Percentiles rank a stretch among this genome's conserved stretches.
Conservation (phyloP, 2,888 invertebrate species). For the Drosophila heteroneura region DNA sequence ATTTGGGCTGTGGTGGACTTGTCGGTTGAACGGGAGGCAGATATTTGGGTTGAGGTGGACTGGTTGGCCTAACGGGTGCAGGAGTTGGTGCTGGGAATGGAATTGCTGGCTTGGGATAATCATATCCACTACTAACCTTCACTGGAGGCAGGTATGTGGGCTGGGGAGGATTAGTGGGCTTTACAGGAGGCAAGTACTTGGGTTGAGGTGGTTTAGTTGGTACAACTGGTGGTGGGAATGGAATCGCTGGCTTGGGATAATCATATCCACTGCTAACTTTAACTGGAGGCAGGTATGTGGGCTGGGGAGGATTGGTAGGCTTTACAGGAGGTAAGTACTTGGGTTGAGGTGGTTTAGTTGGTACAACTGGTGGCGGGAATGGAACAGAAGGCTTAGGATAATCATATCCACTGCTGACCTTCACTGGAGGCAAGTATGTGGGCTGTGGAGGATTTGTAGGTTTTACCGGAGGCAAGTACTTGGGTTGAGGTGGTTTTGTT, state of each 20-base stretch:
- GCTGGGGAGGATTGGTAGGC: conserved; percentile 36
- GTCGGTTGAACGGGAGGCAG: conserved; percentile 49
- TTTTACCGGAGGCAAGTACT: conserved; percentile 57
- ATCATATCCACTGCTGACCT: conserved; percentile 34
- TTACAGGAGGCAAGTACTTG: conserved; percentile 42
- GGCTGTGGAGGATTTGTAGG: conserved; percentile 27
- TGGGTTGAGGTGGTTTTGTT: conserved; percentile 25
- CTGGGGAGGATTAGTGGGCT: conserved; percentile 31
- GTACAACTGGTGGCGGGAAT: conserved; percentile 40
- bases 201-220: conserved; percentile 13
- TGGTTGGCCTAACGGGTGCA: conserved; percentile 51
- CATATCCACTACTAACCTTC: conserved; percentile 55
- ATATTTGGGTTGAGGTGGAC: conserved; percentile 53
- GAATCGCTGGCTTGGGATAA: conserved; percentile 64
- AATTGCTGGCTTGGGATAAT: conserved; percentile 63
- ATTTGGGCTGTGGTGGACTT: conserved; percentile 29
- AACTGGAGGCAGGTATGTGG: conserved; percentile 59
- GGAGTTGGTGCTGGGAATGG: conserved; percentile 53
- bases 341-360: conserved; percentile 11
- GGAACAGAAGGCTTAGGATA: conserved; percentile 25
- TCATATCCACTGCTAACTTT: conserved; percentile 57
- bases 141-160: conserved; percentile 59
- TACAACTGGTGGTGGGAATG: conserved; percentile 46
- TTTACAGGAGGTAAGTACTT: conserved; percentile 44
- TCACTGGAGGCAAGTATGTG: conserved; percentile 58